phyloP scores from a whole-genome alignment of 2,113 vertebrate genomes.

The Prionailurus viverrinus region DNA sequence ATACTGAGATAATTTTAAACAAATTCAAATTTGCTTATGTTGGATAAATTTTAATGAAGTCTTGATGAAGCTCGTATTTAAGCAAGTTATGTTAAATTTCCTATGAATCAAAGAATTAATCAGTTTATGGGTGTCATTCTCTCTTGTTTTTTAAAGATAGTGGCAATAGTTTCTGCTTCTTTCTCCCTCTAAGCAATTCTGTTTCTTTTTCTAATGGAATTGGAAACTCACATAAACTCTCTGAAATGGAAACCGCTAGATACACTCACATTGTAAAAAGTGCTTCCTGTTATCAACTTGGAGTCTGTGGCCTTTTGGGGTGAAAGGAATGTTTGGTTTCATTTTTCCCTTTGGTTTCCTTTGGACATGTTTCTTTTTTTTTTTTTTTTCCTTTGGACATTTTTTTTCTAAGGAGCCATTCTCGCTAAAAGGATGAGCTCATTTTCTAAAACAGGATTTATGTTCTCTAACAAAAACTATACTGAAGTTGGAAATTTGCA shows the following conservation, averaged over 20 bases:
- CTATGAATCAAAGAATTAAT: conserved; percentile 35
- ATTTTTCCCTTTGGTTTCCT: conserved; percentile 63
- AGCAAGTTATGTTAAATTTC: conserved; percentile 50
- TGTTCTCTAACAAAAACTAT: conserved; percentile 27
- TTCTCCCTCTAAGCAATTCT: conserved; percentile 17
- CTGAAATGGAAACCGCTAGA: neutral
- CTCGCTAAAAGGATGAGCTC: conserved; percentile 56
- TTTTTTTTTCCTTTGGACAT: neutral
- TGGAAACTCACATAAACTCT: conserved; percentile 23
- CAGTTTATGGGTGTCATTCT: neutral
- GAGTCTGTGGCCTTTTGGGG: conserved; percentile 29
- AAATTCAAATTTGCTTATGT: conserved; percentile 52
- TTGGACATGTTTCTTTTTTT: conserved; percentile 3
- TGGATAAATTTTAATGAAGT: conserved; percentile 62
- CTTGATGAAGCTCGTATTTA: conserved; percentile 67
- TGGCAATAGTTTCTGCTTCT: neutral
- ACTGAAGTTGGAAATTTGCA: conserved; percentile 31
- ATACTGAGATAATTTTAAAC: conserved; percentile 59
- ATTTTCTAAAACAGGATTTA: conserved; percentile 59
- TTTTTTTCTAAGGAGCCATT: conserved; percentile 31
- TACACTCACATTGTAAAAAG: conserved; percentile 10
- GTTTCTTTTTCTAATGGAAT: conserved; percentile 2
- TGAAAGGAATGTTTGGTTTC: conserved; percentile 58
- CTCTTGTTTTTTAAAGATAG: neutral
- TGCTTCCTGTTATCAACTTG: conserved; percentile 28